phyloP scores from a whole-genome alignment of 2,113 vertebrate species.

The Martes martes region DNA sequence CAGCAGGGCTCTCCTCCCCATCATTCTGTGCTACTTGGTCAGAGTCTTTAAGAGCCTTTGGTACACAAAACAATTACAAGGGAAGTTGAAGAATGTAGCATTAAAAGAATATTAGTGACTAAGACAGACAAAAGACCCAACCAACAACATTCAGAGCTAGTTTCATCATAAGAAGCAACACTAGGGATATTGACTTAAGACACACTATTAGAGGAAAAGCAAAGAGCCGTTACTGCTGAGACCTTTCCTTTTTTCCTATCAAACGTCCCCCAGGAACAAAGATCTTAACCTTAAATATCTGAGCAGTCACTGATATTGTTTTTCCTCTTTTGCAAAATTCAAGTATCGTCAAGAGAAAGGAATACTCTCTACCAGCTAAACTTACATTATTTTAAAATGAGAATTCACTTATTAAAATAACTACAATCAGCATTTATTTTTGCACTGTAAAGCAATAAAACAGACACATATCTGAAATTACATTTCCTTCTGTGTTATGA shows the following conservation, averaged over 20 bases:
- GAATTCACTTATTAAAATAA: conserved; percentile 18
- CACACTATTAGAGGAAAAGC: conserved; percentile 44
- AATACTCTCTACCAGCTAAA: background rate
- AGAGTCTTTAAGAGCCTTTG: conserved; percentile 82
- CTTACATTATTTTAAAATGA: background rate
- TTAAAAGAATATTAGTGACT: conserved; percentile 62
- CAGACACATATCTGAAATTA: conserved; percentile 14
- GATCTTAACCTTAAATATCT: background rate
- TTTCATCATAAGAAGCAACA: conserved; percentile 38
- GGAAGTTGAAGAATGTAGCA: conserved; percentile 53
- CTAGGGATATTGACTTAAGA: conserved; percentile 20
- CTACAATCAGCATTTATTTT: conserved; percentile 36
- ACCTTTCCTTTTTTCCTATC: background rate
- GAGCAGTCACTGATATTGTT: background rate
- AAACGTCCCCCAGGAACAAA: background rate
- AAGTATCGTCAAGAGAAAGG: conserved; percentile 14
- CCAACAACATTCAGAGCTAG: conserved; percentile 26
- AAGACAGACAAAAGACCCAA: conserved; percentile 62
- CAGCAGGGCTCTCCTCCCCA: conserved; percentile 75
- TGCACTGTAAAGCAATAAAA: conserved; percentile 23
- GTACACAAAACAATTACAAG: conserved; percentile 73
- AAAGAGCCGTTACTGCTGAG: background rate
- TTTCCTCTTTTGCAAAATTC: conserved; percentile 31
- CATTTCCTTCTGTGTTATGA: background rate
- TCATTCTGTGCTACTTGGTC: conserved; percentile 74